phyloP scores from a whole-genome alignment of 2,113 vertebrate genomes.

The Pachypanchax playfairii region DNA sequence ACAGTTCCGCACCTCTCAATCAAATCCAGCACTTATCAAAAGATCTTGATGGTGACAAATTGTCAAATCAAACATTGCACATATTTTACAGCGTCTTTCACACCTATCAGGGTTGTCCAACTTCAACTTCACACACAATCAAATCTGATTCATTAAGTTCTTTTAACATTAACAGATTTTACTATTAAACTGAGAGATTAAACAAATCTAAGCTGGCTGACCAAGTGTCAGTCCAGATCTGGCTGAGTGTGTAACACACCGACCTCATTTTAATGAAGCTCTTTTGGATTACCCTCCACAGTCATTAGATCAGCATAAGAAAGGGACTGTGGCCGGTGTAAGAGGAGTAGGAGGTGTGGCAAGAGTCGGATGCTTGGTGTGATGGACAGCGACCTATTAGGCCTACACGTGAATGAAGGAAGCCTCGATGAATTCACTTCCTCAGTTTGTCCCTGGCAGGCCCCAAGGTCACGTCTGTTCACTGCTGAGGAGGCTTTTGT shows the following conservation, averaged over 20 bases:
- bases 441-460: constrained; percentile 65
- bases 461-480: constrained; percentile 73
- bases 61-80: no score
- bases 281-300: constrained; percentile 65
- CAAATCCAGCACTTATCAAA: no score
- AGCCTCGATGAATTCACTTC: constrained; percentile 66
- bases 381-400: constrained; percentile 68
- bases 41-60: no score
- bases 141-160: no score
- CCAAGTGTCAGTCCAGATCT: constrained; percentile 13
- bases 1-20: no score
- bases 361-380: constrained; percentile 38
- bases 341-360: constrained; percentile 41
- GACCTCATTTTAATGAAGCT: constrained; percentile 57
- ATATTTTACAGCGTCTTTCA: no score
- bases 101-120: no score
- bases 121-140: no score
- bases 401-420: constrained; percentile 62
- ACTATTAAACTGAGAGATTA: no score
- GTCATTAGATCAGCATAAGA: constrained; percentile 78
- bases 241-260: constrained; percentile 31
- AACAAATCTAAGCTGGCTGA: no score
- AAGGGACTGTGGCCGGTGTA: constrained; percentile 52
- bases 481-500: constrained; percentile 73
- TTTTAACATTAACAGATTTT: no score